Evolutionary conservation across 2,797 vertebrate species (phyloP).

Genomic region (Atherinosoma microstoma): DNA sequence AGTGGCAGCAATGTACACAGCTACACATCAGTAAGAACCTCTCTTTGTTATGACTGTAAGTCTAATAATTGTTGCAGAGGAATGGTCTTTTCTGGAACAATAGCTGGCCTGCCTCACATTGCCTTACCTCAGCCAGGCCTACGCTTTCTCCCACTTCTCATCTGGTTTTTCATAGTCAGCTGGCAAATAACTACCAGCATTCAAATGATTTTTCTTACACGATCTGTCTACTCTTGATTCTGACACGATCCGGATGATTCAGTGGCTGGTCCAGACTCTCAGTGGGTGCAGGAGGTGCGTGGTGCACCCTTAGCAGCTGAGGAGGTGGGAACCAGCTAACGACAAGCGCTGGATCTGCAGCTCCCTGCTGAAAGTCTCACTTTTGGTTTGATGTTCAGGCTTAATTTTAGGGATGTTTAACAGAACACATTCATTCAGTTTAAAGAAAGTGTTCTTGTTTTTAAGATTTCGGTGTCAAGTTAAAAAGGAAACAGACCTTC

Average conservation of each 20-base stretch:
- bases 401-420: slow-evolving; percentile 1
- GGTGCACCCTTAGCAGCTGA: slow-evolving; percentile 52
- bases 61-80: slow-evolving; percentile 30
- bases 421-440: slow-evolving; percentile 7
- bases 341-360: slow-evolving; percentile 31
- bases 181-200: slow-evolving; percentile 7
- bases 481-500: not conserved
- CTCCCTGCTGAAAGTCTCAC: slow-evolving; percentile 10
- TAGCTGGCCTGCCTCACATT: slow-evolving; percentile 16
- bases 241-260: slow-evolving; percentile 58
- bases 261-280: slow-evolving; percentile 43
- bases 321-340: slow-evolving; percentile 58
- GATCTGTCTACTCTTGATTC: slow-evolving; percentile 29
- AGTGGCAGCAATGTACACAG: slow-evolving; percentile 81
- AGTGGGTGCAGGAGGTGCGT: slow-evolving; percentile 57
- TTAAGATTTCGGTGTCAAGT: not conserved
- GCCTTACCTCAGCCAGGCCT: slow-evolving; percentile 1
- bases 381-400: slow-evolving; percentile 19
- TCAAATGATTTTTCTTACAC: slow-evolving; percentile 7
- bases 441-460: not conserved
- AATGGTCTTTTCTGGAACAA: slow-evolving; percentile 23
- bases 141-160: slow-evolving; percentile 7
- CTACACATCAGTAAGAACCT: slow-evolving; percentile 74
- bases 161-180: slow-evolving; percentile 2
- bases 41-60: slow-evolving; percentile 18